phyloP scores from a whole-genome alignment of 2,113 vertebrate species.

The Chiloscyllium plagiosum region DNA sequence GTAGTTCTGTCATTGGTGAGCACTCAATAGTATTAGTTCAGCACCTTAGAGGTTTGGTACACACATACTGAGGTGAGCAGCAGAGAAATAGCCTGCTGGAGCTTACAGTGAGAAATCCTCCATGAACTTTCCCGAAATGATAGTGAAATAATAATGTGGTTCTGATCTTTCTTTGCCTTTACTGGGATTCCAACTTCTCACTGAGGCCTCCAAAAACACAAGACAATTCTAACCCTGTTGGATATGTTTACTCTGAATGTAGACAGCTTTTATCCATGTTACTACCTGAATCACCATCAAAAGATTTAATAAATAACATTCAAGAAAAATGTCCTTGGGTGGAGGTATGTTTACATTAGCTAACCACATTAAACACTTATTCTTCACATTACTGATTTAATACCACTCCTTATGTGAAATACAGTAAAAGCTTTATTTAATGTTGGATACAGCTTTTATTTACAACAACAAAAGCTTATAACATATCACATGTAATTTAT shows the following conservation, averaged over 20 bases:
- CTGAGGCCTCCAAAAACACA: conserved; percentile 13
- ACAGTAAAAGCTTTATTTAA: neutral
- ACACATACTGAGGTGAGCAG: no score
- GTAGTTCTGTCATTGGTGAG: no score
- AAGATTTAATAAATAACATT: neutral
- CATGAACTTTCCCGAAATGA: no score
- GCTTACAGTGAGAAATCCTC: no score
- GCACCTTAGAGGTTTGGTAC: no score
- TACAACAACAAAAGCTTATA: conserved; percentile 11
- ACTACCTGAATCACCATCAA: neutral
- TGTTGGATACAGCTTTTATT: neutral
- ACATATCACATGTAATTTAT: neutral
- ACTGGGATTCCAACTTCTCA: neutral
- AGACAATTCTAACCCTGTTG: neutral
- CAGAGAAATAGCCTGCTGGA: no score
- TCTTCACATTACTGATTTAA: neutral
- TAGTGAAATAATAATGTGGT: neutral
- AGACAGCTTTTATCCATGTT: neutral
- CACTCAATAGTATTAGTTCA: no score
- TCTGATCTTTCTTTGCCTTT: neutral
- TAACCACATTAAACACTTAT: neutral
- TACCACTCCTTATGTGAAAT: neutral
- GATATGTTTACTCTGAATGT: neutral
- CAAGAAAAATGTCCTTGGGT: neutral
- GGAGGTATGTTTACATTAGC: neutral